Evolutionary conservation across 2,113 vertebrate species (phyloP), one percentile per base, ranked within the genome.

Genomic region (Rhegmatorhina hoffmannsi): DNA sequence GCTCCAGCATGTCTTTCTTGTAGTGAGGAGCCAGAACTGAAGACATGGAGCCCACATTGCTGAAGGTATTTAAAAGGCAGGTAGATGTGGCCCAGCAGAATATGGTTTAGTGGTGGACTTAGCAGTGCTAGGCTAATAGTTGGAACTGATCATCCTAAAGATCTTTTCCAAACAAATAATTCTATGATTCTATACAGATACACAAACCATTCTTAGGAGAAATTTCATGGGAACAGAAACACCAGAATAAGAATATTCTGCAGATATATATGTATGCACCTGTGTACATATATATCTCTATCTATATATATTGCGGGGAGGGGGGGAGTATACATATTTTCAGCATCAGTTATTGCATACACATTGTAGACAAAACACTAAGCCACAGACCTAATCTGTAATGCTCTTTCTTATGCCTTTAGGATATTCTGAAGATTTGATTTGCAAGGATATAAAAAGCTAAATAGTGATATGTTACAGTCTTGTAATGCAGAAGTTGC

Each of bases 301-400:
- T 31, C 9, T n/a, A 1, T 47, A 3, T 12, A 2, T 60, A 0
- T 77, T n/a, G 3, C 3, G 49, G 49, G 49, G 8, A 11, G 47
- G 24, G 13, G 13, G 7, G 49, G 49, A 11, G 11, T 24, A 15
- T 29, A 7, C 3, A 4, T 46, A 16, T 87, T 69, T 66, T 69
- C 33, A 77, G 10, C 13, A 38, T 40, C 23, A 79, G 4, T 29
- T 68, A 19, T 60, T 76, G 2, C 7, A 6, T 10, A 25, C 4
- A 50, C 4, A 2, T 40, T 62, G 24, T 36, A 47, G n/a, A 80
- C 6, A 84, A 88, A 90, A 46, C 11, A 31, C 17, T 40, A 36
- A 76, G 34, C 23, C 13, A 34, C 24, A 58, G 50, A 2, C 5
- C 6, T 4, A 23, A 21, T 50, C 17, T 46, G 19, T 13, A 77